These are phyloP conservation scores for Poeciliopsis retropinna DNA, from an alignment of 2,113 vertebrate species.

Conservation along the genomic window DNA sequence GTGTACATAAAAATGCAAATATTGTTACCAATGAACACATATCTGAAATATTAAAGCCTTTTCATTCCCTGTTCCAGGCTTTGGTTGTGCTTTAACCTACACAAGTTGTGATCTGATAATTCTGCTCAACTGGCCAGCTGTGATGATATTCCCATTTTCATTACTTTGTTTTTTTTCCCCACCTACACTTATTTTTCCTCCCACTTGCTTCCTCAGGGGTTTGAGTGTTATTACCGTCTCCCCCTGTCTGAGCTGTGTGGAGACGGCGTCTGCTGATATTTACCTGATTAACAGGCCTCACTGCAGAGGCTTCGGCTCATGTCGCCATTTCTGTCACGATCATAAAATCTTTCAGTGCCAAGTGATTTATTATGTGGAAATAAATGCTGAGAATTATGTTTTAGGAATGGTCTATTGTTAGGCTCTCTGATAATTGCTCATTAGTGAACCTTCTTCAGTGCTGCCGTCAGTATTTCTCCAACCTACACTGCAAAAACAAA, in stretches of 20 bases:
- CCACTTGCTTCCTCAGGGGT: slow-evolving; percentile 41
- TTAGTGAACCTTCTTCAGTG: background rate
- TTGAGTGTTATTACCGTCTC: slow-evolving; percentile 56
- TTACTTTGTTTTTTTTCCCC: slow-evolving; percentile 46
- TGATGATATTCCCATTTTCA: slow-evolving; percentile 69
- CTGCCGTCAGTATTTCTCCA: background rate
- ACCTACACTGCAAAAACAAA: no score
- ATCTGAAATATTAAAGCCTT: slow-evolving; percentile 1
- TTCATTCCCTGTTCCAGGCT: slow-evolving; percentile 41
- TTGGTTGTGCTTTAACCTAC: slow-evolving; percentile 33
- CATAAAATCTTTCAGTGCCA: background rate
- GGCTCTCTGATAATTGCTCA: background rate
- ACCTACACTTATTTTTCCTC: slow-evolving; percentile 43
- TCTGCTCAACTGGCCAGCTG: slow-evolving; percentile 58
- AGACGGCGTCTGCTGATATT: slow-evolving; percentile 39
- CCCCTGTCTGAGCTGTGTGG: slow-evolving; percentile 32
- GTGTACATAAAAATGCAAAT: background rate
- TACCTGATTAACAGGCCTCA: slow-evolving; percentile 15
- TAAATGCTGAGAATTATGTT: background rate
- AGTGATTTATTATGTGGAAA: background rate
- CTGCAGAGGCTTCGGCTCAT: slow-evolving; percentile 27
- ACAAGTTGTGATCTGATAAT: slow-evolving; percentile 46
- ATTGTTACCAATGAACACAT: background rate
- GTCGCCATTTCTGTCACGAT: slow-evolving; percentile 2
- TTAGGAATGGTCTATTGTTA: background rate